phyloP scores from a whole-genome alignment of 2,797 vertebrate genomes.

The Lepidocolaptes lacrymiger region DNA sequence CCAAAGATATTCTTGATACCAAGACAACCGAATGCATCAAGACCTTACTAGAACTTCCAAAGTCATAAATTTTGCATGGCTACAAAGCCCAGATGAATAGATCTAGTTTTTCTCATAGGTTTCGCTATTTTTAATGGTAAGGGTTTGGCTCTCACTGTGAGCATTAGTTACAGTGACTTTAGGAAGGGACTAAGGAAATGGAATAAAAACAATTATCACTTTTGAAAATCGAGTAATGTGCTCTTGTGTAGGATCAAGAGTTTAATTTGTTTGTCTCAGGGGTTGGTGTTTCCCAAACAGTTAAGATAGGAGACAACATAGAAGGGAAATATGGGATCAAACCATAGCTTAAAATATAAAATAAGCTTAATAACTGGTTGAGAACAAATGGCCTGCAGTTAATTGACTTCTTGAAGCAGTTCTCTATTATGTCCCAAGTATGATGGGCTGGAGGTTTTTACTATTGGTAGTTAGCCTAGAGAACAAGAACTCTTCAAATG shows the following conservation, averaged over 20 bases:
- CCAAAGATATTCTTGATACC: not conserved
- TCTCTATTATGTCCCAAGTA: not conserved
- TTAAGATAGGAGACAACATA: not conserved
- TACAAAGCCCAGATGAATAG: not conserved
- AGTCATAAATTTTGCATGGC: not conserved
- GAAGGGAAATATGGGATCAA: not conserved
- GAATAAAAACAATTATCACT: not conserved
- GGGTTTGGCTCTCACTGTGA: rapidly evolving
- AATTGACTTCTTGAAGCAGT: not conserved
- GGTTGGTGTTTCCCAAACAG: not conserved
- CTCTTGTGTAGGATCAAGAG: not conserved
- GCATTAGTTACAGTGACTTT: not conserved
- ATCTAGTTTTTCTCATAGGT: not conserved
- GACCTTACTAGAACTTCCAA: not conserved
- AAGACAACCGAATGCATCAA: not conserved
- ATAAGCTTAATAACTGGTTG: not conserved
- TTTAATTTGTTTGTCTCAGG: not conserved
- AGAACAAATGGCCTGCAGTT: not conserved
- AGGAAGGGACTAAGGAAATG: not conserved
- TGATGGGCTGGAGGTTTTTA: not conserved
- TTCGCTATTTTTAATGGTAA: not conserved
- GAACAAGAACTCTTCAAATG: not conserved
- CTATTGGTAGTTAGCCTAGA: not conserved
- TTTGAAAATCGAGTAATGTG: not conserved
- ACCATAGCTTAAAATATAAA: not conserved